These are phyloP conservation scores for Adelognathus sp. DNA, from an alignment of 2,888 invertebrate genomes.

Conservation along the genomic window DNA sequence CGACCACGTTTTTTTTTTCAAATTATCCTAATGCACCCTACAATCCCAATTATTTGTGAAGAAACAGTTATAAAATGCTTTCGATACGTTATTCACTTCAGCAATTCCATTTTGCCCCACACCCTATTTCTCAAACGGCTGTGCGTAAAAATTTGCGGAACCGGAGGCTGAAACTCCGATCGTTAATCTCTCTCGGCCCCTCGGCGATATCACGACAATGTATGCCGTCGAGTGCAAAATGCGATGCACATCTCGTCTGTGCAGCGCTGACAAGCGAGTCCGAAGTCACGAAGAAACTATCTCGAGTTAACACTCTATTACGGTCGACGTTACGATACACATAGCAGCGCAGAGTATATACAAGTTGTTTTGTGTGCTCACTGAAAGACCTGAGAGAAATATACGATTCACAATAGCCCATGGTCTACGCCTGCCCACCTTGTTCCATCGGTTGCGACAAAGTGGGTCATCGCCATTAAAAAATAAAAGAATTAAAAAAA, in stretches of 20 bases:
- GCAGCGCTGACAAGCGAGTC: slow-evolving; percentile 37
- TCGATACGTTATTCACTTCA: too few relatives aligned
- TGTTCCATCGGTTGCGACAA: slow-evolving; percentile 49
- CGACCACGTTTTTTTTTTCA: too few relatives aligned
- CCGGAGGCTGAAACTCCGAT: slow-evolving; percentile 24
- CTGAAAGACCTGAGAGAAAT: slow-evolving; percentile 12
- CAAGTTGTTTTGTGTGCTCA: neutral
- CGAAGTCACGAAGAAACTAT: slow-evolving; percentile 46
- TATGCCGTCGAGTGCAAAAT: slow-evolving; percentile 18
- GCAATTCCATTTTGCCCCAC: too few relatives aligned
- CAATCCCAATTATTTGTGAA: neutral
- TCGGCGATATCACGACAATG: slow-evolving; percentile 26
- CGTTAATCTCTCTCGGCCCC: slow-evolving; percentile 2
- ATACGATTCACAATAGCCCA: neutral
- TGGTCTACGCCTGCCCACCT: slow-evolving; percentile 9
- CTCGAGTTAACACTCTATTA: slow-evolving; percentile 53
- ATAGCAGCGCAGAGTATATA: neutral
- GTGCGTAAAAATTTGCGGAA: neutral
- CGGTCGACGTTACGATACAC: slow-evolving; percentile 27
- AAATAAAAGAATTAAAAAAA: neutral
- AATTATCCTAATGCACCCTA: too few relatives aligned
- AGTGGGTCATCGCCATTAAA: slow-evolving; percentile 39
- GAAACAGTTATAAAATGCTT: too few relatives aligned
- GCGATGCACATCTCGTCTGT: slow-evolving; percentile 26
- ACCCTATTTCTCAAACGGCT: too few relatives aligned